phyloP scores from a whole-genome alignment of 2,113 vertebrate species.

The Heliornis fulica region DNA sequence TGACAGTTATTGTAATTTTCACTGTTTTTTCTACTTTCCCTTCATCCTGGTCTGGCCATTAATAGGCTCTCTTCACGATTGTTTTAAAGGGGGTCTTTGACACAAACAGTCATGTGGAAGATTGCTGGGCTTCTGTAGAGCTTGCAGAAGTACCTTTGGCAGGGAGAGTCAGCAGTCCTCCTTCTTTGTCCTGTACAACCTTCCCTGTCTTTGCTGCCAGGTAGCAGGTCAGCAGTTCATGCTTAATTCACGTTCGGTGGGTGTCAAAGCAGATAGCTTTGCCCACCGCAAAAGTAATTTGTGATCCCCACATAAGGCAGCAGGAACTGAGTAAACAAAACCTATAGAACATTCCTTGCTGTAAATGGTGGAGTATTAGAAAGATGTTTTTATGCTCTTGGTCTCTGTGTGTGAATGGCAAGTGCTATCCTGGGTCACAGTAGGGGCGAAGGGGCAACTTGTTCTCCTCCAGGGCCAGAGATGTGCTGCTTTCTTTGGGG shows the following conservation, averaged over 20 bases:
- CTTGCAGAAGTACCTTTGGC: background rate
- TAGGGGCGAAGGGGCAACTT: background rate
- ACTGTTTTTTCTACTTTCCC: background rate
- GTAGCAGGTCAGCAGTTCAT: background rate
- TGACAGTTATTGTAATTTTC: background rate
- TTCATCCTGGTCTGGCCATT: background rate
- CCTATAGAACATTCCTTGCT: background rate
- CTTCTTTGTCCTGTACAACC: background rate
- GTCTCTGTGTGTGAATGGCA: background rate
- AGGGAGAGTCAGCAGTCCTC: background rate
- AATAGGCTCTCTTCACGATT: background rate
- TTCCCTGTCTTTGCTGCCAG: background rate
- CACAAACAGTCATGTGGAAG: background rate
- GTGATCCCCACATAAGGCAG: background rate
- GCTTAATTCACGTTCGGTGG: background rate
- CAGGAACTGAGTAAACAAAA: background rate
- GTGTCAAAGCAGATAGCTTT: background rate
- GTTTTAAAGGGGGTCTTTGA: background rate
- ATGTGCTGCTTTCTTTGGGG: background rate
- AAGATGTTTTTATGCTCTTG: background rate
- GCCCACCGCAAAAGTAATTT: background rate
- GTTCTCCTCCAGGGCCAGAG: background rate
- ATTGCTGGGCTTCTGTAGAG: background rate
- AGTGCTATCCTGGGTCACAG: background rate
- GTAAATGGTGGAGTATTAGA: background rate